Percentiles rank a stretch among this genome's conserved stretches.
phyloP scores from a whole-genome alignment of 2,888 invertebrate genomes.

The Acanthopleura granulata region DNA sequence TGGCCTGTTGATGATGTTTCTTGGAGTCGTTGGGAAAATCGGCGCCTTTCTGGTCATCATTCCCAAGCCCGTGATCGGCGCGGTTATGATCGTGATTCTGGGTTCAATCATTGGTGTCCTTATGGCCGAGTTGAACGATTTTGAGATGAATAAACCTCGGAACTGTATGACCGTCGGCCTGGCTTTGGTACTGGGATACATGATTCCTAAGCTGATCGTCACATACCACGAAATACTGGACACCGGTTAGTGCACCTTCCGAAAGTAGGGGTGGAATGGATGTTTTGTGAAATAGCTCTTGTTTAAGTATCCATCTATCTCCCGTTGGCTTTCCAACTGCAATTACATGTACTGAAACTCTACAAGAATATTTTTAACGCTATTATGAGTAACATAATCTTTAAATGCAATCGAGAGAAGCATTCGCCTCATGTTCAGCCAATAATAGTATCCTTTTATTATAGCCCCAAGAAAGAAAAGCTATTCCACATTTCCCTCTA shows the following conservation, averaged over 20 bases:
- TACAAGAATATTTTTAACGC: no score
- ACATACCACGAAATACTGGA: constrained; percentile 38
- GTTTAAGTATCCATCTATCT: no score
- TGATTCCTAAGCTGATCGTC: constrained; percentile 53
- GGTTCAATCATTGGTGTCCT: background rate
- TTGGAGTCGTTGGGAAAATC: constrained; percentile 68
- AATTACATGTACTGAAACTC: no score
- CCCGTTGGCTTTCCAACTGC: no score
- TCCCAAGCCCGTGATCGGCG: constrained; percentile 69
- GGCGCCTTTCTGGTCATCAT: constrained; percentile 70
- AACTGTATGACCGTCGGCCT: constrained; percentile 82
- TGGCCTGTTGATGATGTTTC: constrained; percentile 63
- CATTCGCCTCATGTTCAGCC: no score
- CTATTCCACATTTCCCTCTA: no score
- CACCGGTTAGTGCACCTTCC: constrained; percentile 38
- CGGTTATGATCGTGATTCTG: constrained; percentile 42
- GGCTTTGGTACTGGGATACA: constrained; percentile 86
- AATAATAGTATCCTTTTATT: no score
- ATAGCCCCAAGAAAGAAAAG: no score
- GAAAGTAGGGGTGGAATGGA: no score
- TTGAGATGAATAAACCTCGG: background rate
- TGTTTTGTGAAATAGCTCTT: no score
- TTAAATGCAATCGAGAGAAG: no score
- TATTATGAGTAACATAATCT: no score
- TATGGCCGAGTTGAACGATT: background rate